A percentile compares a stretch with the other conserved stretches of the same genome.
These are phyloP conservation scores for Tuberolachnus salignus DNA, from an alignment of 2,888 invertebrate genomes.

Conservation along the genomic window DNA sequence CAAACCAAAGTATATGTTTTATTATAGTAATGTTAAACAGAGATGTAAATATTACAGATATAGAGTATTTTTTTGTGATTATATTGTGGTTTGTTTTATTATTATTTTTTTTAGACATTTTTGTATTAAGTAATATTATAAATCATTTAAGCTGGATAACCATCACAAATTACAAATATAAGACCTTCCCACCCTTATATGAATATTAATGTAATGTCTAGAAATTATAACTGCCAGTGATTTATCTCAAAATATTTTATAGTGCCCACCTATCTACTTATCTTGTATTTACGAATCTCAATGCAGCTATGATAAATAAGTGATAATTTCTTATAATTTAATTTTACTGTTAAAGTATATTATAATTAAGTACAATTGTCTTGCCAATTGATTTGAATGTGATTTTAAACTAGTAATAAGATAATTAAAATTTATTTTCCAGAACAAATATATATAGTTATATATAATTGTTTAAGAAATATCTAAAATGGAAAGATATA, in stretches of 20 bases:
- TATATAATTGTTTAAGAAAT: conserved; percentile 29
- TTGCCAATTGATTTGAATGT: conserved; percentile 43
- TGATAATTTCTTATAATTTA: conserved; percentile 21
- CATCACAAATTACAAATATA: not conserved
- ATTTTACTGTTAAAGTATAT: not conserved
- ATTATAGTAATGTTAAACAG: not conserved
- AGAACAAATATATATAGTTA: conserved; percentile 33
- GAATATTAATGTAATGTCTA: conserved; percentile 2
- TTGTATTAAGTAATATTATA: not conserved
- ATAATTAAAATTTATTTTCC: conserved; percentile 6
- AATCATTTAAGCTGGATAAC: not conserved
- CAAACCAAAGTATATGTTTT: conserved; percentile 6
- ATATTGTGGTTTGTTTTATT: conserved; percentile 28
- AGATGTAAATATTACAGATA: conserved; percentile 1
- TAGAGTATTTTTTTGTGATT: conserved; percentile 31
- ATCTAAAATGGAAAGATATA: conserved; percentile 43
- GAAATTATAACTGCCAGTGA: not conserved
- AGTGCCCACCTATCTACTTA: conserved; percentile 43
- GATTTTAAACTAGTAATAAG: conserved; percentile 23
- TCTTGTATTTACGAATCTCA: conserved; percentile 27
- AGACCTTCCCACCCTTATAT: not conserved
- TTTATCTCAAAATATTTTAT: conserved; percentile 10
- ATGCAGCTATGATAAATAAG: conserved; percentile 21
- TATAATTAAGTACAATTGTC: not conserved
- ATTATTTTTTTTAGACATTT: conserved; percentile 3